phyloP scores from a whole-genome alignment of 1,140 invertebrate genomes.

The Zophobas atratus region DNA sequence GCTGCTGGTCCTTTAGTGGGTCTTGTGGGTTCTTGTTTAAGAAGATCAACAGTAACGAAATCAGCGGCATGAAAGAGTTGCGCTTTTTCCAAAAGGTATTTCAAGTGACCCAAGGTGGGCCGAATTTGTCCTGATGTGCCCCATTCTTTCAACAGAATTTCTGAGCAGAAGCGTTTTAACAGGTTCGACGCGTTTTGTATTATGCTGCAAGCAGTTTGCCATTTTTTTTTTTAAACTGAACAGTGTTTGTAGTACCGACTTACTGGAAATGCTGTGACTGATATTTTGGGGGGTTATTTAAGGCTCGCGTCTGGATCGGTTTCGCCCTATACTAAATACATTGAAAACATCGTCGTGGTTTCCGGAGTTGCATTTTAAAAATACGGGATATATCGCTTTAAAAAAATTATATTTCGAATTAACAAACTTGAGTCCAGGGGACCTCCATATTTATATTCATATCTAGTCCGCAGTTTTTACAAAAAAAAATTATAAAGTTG shows the following conservation, averaged over 20 bases:
- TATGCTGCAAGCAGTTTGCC: constrained; percentile 68
- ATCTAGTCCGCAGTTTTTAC: no score
- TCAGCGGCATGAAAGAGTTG: constrained; percentile 86
- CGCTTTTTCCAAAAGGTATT: constrained; percentile 76
- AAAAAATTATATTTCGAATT: no score
- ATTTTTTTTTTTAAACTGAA: neutral
- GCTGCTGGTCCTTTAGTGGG: constrained; percentile 74
- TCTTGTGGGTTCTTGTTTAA: constrained; percentile 71
- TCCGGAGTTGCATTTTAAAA: no score
- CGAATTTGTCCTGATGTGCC: constrained; percentile 80
- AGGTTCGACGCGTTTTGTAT: constrained; percentile 74
- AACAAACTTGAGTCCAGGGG: no score
- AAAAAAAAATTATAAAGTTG: no score
- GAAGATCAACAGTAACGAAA: constrained; percentile 78
- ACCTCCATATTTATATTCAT: no score
- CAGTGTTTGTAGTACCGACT: constrained; percentile 57
- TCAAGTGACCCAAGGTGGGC: constrained; percentile 77
- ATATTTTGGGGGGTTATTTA: constrained; percentile 69
- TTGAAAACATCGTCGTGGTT: no score
- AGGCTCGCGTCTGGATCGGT: neutral
- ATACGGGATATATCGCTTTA: no score
- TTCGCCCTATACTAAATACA: no score
- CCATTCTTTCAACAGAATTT: constrained; percentile 89
- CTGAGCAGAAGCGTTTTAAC: constrained; percentile 73
- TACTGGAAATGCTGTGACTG: constrained; percentile 77